Evolutionary conservation across 2,113 vertebrate species (phyloP).

Genomic region (Tauraco erythrolophus): DNA sequence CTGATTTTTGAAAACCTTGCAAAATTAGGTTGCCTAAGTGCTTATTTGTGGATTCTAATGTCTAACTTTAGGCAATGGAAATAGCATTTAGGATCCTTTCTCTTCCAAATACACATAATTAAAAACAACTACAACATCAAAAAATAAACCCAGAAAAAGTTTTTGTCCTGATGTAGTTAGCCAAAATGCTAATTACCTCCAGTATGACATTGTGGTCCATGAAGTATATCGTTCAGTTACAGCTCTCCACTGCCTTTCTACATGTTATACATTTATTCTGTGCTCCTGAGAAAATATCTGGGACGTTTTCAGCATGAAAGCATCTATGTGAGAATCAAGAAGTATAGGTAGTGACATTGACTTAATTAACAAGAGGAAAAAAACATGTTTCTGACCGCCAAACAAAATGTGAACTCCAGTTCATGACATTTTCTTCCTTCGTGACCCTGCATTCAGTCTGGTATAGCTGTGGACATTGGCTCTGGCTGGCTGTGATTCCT

Average conservation of each 20-base stretch:
- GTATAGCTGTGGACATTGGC: neutral
- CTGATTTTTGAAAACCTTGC: neutral
- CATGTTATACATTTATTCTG: no score
- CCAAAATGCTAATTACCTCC: neutral
- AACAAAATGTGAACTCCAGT: neutral
- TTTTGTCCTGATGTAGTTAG: neutral
- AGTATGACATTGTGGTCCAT: neutral
- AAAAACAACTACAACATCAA: neutral
- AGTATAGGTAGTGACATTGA: neutral
- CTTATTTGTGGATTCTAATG: neutral
- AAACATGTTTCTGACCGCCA: neutral
- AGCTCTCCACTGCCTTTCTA: neutral
- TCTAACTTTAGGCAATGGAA: neutral
- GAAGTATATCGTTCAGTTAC: neutral
- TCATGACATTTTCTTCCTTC: neutral
- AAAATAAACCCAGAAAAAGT: neutral
- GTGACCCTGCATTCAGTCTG: neutral
- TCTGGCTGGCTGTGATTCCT: neutral
- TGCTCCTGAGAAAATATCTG: neutral
- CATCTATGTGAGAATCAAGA: neutral
- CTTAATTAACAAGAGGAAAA: neutral
- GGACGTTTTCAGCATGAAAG: neutral
- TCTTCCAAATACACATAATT: conserved; percentile 29
- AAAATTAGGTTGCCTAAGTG: neutral
- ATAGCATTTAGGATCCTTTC: conserved; percentile 5